These are phyloP conservation scores for Falco peregrinus DNA, from an alignment of 2,797 vertebrate genomes.

Conservation along the genomic window DNA sequence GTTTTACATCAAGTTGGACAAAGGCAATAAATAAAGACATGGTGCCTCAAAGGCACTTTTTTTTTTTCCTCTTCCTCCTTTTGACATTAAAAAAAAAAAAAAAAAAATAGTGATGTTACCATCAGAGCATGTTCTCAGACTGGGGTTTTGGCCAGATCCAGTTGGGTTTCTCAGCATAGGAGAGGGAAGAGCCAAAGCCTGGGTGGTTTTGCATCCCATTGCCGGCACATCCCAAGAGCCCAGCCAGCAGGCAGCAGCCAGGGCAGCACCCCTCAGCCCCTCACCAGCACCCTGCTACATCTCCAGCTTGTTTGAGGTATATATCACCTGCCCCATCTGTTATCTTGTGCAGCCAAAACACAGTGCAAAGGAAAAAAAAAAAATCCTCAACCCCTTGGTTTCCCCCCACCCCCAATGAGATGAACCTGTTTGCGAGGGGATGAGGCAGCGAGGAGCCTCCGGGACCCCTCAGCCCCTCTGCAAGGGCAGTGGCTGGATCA, in stretches of 20 bases:
- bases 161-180: background rate
- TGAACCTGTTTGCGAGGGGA: background rate
- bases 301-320: constrained; percentile 51
- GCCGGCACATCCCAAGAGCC: background rate
- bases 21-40: constrained; percentile 40
- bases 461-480: background rate
- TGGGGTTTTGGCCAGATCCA: background rate
- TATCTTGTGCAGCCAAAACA: constrained; percentile 24
- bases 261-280: background rate
- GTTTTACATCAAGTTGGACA: background rate
- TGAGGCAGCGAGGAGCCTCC: fast-evolving
- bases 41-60: background rate
- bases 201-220: fast-evolving
- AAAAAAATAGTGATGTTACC: background rate
- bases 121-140: background rate
- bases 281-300: constrained; percentile 1
- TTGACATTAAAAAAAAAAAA: background rate
- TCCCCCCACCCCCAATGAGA: background rate
- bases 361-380: constrained; percentile 29
- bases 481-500: fast-evolving
- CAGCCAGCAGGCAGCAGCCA: background rate
- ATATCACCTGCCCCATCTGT: background rate
- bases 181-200: background rate
- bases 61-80: background rate
- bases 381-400: background rate